Evolutionary conservation across 2,113 vertebrate genomes (phyloP).

Genomic region (Leucopsar rothschildi): DNA sequence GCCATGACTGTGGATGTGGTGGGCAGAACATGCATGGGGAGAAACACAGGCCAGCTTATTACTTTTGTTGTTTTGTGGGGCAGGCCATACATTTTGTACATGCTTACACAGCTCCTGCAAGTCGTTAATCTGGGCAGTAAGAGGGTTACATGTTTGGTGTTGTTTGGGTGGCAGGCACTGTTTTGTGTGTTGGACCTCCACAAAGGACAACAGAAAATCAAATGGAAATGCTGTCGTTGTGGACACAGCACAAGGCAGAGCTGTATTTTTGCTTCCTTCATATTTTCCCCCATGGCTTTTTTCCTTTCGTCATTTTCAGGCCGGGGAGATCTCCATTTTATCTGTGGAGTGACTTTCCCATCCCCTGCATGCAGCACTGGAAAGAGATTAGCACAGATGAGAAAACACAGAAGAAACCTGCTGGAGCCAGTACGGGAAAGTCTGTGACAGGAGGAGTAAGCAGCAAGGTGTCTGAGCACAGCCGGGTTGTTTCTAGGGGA

Average conservation of each 20-base stretch:
- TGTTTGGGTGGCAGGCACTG: not conserved
- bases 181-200: not conserved
- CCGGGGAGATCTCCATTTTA: not conserved
- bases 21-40: not conserved
- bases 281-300: not conserved
- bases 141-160: not conserved
- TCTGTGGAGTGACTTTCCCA: not conserved
- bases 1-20: fast-evolving
- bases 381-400: constrained; percentile 23
- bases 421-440: not conserved
- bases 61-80: not conserved
- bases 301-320: not conserved
- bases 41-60: not conserved
- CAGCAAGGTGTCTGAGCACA: not conserved
- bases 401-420: constrained; percentile 28
- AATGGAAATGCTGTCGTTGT: not conserved
- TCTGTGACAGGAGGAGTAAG: not conserved
- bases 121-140: not conserved
- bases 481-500: not conserved
- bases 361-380: not conserved
- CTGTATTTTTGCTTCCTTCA: not conserved
- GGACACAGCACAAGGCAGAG: not conserved
- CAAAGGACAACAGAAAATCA: not conserved
- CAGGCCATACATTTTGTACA: fast-evolving
- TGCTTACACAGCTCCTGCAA: not conserved